phyloP scores from a whole-genome alignment of 2,113 vertebrate species.

The Ammodytes marinus region DNA sequence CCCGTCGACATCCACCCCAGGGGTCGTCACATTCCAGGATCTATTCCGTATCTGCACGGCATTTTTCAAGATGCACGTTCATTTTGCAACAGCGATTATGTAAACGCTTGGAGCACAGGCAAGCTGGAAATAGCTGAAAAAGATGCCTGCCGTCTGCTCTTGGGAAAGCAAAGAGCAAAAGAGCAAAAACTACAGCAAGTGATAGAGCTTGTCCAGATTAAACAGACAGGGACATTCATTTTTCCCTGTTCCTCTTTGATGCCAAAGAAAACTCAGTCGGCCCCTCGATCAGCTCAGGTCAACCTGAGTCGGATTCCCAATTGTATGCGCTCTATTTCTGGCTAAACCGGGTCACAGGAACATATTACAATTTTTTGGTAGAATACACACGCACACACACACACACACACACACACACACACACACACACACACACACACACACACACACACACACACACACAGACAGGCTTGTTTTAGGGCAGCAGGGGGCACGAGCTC shows the following conservation, averaged over 20 bases:
- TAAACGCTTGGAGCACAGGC: constrained; percentile 55
- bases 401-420: constrained; percentile 43
- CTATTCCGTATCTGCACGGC: constrained; percentile 48
- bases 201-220: constrained; percentile 48
- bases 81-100: constrained; percentile 63
- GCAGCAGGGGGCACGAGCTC: constrained; percentile 67
- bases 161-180: constrained; percentile 38
- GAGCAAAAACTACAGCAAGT: constrained; percentile 19
- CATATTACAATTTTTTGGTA: constrained; percentile 41
- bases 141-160: constrained; percentile 45
- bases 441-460: constrained; percentile 53
- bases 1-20: constrained; percentile 41
- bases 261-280: constrained; percentile 68
- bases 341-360: constrained; percentile 64
- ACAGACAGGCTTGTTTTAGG: constrained; percentile 67
- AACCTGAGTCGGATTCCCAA: constrained; percentile 65
- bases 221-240: constrained; percentile 48
- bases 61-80: constrained; percentile 46
- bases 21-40: constrained; percentile 54
- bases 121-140: constrained; percentile 44
- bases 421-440: constrained; percentile 61
- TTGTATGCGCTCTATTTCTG: constrained; percentile 71
- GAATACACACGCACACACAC: constrained; percentile 42
- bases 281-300: constrained; percentile 58
- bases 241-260: constrained; percentile 31